Evolutionary conservation across 2,888 invertebrate species (phyloP).

Genomic region (Xestia sexstrigata): DNA sequence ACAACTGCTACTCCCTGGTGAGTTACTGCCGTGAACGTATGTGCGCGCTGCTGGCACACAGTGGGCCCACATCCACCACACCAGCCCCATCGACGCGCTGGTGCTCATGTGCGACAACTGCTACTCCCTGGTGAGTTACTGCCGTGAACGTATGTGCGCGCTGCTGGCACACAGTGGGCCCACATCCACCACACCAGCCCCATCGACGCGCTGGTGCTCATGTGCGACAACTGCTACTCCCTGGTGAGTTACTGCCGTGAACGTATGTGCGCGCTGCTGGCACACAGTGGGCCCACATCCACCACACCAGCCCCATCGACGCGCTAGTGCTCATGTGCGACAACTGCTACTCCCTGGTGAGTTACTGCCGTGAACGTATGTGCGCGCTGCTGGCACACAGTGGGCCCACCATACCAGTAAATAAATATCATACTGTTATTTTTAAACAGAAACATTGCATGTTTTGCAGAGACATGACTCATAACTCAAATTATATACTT

Average conservation of each 20-base stretch:
- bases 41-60: not conserved
- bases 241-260: constrained; percentile 92
- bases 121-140: not conserved
- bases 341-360: too few species aligned
- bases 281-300: too few species aligned
- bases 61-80: not conserved
- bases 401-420: too few species aligned
- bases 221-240: constrained; percentile 99
- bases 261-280: too few species aligned
- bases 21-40: too few species aligned
- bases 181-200: constrained; percentile 97
- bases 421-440: too few species aligned
- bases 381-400: not conserved
- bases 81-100: not conserved
- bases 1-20: not conserved
- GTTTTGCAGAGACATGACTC: too few species aligned
- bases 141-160: not conserved
- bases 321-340: too few species aligned
- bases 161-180: not conserved
- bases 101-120: too few species aligned
- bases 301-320: too few species aligned
- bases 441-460: too few species aligned
- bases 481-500: not conserved
- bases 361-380: not conserved
- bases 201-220: constrained; percentile 98